Evolutionary conservation across 2,113 vertebrate species (phyloP).

Genomic region (Plestiodon gilberti): DNA sequence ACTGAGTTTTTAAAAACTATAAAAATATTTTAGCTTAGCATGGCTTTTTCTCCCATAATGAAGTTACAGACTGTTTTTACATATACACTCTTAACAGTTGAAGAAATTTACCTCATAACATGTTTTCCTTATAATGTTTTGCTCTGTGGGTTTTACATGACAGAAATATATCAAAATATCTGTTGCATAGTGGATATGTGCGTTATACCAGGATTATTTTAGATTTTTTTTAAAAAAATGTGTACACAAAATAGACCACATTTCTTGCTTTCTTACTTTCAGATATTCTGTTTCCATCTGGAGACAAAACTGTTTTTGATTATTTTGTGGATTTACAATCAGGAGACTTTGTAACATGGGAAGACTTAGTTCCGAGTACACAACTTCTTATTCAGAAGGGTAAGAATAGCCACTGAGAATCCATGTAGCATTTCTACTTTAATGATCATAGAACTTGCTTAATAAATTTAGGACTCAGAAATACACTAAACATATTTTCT

Average conservation of each 20-base stretch:
- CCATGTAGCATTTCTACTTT: neutral
- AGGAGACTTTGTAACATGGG: constrained; percentile 72
- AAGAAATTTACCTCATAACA: neutral
- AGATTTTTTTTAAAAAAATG: neutral
- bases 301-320: constrained; percentile 65
- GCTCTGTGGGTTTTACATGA: neutral
- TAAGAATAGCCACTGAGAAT: constrained; percentile 42
- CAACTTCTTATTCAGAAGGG: constrained; percentile 69
- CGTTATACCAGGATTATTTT: neutral
- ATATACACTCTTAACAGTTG: neutral
- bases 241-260: neutral
- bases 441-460: neutral
- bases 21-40: no score
- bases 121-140: neutral
- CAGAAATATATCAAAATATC: neutral
- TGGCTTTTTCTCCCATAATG: no score
- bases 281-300: constrained; percentile 64
- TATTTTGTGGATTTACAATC: constrained; percentile 77
- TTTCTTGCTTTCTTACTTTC: neutral
- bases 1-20: no score
- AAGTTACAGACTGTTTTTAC: no score
- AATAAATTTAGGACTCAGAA: neutral
- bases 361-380: constrained; percentile 67
- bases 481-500: neutral
- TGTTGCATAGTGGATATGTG: neutral